Conservation (phyloP, 2,113 vertebrate species). For the Micronisus gabar region DNA sequence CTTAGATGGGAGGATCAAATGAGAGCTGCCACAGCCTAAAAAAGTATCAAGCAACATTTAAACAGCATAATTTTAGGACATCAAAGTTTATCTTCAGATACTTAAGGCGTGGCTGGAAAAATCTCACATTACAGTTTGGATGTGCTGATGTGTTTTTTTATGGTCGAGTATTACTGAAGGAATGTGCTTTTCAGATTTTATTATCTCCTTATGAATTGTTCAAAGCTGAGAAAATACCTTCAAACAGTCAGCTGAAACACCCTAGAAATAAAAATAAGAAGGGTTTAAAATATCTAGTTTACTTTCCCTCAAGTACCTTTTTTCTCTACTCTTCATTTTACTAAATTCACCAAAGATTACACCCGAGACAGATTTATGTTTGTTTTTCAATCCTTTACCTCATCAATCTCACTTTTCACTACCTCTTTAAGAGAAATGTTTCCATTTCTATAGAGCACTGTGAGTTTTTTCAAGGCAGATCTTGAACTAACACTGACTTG, state of each 20-base stretch:
- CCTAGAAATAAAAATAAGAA: not conserved
- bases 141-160: not conserved
- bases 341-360: not conserved
- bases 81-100: constrained; percentile 50
- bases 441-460: not conserved
- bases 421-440: not conserved
- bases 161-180: not conserved
- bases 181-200: constrained; percentile 14
- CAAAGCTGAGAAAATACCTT: not conserved
- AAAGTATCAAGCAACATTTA: constrained; percentile 39
- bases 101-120: constrained; percentile 49
- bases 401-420: not conserved
- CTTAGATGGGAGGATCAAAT: constrained; percentile 44
- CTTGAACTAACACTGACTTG: not conserved
- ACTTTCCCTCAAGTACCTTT: not conserved
- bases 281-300: not conserved
- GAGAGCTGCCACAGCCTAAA: constrained; percentile 1
- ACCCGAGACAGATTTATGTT: not conserved
- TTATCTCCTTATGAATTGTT: not conserved
- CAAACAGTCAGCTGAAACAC: not conserved
- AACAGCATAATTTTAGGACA: constrained; percentile 59
- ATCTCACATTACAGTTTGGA: constrained; percentile 10
- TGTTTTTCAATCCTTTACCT: not conserved
- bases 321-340: not conserved
- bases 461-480: not conserved